Conservation (phyloP, 2,113 vertebrate species). For the Sylvia atricapilla region DNA sequence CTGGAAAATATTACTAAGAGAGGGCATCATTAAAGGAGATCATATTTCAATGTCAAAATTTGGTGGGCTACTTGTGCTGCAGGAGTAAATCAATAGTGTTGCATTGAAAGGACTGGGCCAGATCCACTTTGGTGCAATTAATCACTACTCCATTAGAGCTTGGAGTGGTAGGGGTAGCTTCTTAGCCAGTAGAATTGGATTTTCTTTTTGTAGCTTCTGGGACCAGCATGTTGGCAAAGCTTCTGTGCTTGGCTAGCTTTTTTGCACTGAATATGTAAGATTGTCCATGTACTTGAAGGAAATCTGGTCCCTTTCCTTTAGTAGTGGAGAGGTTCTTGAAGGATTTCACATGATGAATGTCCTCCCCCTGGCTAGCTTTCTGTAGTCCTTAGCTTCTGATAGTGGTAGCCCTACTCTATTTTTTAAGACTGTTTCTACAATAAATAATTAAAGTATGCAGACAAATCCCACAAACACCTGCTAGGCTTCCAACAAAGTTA, state of each 20-base stretch:
- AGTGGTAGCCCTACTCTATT: neutral
- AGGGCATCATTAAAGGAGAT: neutral
- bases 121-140: constrained; percentile 30
- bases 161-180: neutral
- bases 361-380: neutral
- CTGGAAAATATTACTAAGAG: constrained; percentile 19
- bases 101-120: constrained; percentile 10
- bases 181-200: neutral
- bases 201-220: neutral
- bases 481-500: neutral
- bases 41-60: constrained; percentile 61
- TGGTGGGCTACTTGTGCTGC: constrained; percentile 1
- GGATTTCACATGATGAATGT: neutral
- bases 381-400: neutral
- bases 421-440: neutral
- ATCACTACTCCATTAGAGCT: constrained; percentile 43
- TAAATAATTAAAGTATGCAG: neutral
- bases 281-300: neutral
- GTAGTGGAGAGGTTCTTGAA: neutral
- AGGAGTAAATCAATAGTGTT: constrained; percentile 52
- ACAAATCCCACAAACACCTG: neutral
- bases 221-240: neutral
- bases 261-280: neutral
- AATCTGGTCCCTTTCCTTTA: neutral
- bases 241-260: neutral